Base-by-base conservation (phyloP, 2,888 invertebrate genomes). In the Mythimna pallens region DNA sequence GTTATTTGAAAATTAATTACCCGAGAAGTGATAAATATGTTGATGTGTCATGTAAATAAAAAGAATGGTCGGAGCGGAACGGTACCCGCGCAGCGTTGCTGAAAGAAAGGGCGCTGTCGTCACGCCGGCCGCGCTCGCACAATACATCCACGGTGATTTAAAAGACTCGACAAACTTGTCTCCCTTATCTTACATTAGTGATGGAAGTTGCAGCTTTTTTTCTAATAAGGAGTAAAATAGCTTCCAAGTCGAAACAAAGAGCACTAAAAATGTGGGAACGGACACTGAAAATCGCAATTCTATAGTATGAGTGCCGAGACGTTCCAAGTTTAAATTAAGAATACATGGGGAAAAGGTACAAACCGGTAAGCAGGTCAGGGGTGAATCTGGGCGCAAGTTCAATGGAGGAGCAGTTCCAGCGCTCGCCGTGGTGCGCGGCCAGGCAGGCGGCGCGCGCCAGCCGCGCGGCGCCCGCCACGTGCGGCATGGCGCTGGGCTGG, bases 361-460 rank as follows among this genome's bases (percentile, higher is more conserved):
- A 92, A 98, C 98, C 98, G 94, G 97, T 97, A 3, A 98, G 97
- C 81, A 98, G 94, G 92, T 98, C 98, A 10, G 98, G 97, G n/a
- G 97, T 97, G 84, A 97, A 97, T 85, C 97, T 96, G 0, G 98
- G 98, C 0, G 98, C 98, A 34, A 96, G 95, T 58, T 97, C 96
- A 68, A 98, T 96, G 61, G 98, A 97, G 75, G 98, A 98, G 94
- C 98, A 98, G 94, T 98, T 98, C 98, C 98, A 98, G 74, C 98
- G 95, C 79, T 98, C 96, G 86, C 98, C 97, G 40, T 96, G 96
- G 93, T 98, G 98, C 36, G 97, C 97, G 80, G 96, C 94, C 91
- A 97, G 97, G 93, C 98, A 98, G 65, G 98, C 97, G 78, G 97
- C 94, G 66, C 97, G 96, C 8, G 98, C 97, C 73, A 97, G 95